phyloP scores from a whole-genome alignment of 1,140 invertebrate species.

The Drosophila teissieri region DNA sequence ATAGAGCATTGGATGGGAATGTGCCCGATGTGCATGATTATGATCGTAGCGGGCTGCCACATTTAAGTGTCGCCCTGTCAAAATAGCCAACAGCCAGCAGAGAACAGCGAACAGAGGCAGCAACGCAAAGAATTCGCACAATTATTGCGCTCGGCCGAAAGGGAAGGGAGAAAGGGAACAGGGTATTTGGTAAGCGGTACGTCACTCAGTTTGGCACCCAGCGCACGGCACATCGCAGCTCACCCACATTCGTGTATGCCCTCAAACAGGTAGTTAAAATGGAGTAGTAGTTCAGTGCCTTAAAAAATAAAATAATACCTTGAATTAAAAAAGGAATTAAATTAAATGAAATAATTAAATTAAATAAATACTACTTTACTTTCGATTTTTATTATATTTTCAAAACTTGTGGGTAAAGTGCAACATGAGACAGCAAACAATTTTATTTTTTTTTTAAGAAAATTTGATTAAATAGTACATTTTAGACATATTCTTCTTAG shows the following conservation, averaged over 20 bases:
- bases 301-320: background rate
- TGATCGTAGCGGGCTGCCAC: constrained; percentile 47
- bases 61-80: constrained; percentile 71
- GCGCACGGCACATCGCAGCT: constrained; percentile 14
- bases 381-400: too few relatives aligned
- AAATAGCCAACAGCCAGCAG: constrained; percentile 39
- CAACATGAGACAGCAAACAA: too few relatives aligned
- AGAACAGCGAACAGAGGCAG: constrained; percentile 22
- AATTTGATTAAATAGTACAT: background rate
- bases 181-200: constrained; percentile 3
- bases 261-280: background rate
- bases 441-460: too few relatives aligned
- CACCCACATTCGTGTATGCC: background rate
- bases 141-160: constrained; percentile 66
- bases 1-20: constrained; percentile 39
- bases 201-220: constrained; percentile 72
- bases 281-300: too few relatives aligned
- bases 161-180: background rate
- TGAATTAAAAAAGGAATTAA: background rate
- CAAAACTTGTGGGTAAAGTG: too few relatives aligned
- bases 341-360: background rate
- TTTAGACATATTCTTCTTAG: too few relatives aligned
- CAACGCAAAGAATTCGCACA: constrained; percentile 63
- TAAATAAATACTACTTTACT: too few relatives aligned
- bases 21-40: constrained; percentile 31